These are phyloP conservation scores for Zaprionus bogoriensis DNA, from an alignment of 2,888 invertebrate species.

Conservation along the genomic window DNA sequence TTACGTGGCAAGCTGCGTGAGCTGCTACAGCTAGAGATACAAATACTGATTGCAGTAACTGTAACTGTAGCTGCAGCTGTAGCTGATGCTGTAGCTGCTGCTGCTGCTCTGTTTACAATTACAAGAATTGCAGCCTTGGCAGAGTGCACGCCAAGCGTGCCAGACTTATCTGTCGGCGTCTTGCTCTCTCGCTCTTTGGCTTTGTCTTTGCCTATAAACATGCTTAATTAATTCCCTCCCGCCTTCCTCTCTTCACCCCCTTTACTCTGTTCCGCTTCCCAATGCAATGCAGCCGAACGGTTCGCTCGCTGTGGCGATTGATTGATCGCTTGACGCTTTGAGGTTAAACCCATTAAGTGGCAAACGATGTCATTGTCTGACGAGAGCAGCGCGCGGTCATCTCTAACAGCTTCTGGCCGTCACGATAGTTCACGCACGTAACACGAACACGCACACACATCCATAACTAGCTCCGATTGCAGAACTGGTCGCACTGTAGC, in stretches of 20 bases:
- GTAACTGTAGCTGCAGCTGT: neutral
- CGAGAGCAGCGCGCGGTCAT: too few relatives aligned
- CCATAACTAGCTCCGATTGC: too few relatives aligned
- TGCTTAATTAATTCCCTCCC: conserved; percentile 20
- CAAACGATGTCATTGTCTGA: conserved; percentile 70
- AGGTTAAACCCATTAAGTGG: conserved; percentile 66
- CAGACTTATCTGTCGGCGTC: conserved; percentile 6
- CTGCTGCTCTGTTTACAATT: neutral
- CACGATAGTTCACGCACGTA: too few relatives aligned
- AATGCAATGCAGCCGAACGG: conserved; percentile 37
- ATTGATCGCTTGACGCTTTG: conserved; percentile 60
- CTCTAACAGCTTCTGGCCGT: too few relatives aligned
- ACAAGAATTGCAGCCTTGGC: conserved; percentile 45
- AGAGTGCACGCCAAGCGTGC: conserved; percentile 36
- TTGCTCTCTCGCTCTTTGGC: neutral
- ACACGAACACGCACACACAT: too few relatives aligned
- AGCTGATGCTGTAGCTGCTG: neutral
- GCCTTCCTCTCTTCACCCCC: too few relatives aligned
- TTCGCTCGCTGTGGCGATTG: conserved; percentile 27
- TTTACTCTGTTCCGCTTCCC: conserved; percentile 3
- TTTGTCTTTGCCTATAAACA: conserved; percentile 3
- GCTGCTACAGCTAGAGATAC: neutral
- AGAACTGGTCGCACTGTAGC: too few relatives aligned
- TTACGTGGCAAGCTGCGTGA: too few relatives aligned
- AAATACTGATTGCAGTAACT: neutral